Conservation (phyloP, 2,797 vertebrate genomes). For the Gallinago nigripennis region DNA sequence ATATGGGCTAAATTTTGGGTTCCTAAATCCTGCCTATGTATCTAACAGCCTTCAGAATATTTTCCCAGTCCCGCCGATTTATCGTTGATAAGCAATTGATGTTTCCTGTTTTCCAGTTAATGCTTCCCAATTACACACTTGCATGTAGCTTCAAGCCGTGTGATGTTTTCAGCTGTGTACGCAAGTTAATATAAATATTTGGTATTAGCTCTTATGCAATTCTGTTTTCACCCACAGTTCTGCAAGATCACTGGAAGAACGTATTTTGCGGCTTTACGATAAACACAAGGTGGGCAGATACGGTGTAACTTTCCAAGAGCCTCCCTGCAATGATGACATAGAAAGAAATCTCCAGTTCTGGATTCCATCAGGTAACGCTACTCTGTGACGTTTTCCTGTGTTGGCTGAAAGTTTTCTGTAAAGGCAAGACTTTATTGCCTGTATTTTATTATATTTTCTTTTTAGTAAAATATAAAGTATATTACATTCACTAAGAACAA, state of each 20-base stretch:
- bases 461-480: not conserved
- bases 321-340: not conserved
- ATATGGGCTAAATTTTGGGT: not conserved
- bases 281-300: not conserved
- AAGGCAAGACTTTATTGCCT: not conserved
- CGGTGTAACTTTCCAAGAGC: not conserved
- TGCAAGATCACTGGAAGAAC: not conserved
- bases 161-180: not conserved
- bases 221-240: not conserved
- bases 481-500: not conserved
- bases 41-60: not conserved
- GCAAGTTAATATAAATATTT: not conserved
- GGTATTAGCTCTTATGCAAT: not conserved
- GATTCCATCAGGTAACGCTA: not conserved
- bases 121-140: not conserved
- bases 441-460: not conserved
- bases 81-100: not conserved
- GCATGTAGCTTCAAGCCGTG: not conserved
- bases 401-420: not conserved
- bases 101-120: not conserved
- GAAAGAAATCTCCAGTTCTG: not conserved
- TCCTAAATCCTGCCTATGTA: not conserved
- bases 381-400: not conserved
- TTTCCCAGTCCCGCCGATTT: not conserved
- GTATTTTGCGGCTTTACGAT: not conserved